Evolutionary conservation across 2,888 invertebrate species (phyloP).

Genomic region (Bruchidius siliquastri): DNA sequence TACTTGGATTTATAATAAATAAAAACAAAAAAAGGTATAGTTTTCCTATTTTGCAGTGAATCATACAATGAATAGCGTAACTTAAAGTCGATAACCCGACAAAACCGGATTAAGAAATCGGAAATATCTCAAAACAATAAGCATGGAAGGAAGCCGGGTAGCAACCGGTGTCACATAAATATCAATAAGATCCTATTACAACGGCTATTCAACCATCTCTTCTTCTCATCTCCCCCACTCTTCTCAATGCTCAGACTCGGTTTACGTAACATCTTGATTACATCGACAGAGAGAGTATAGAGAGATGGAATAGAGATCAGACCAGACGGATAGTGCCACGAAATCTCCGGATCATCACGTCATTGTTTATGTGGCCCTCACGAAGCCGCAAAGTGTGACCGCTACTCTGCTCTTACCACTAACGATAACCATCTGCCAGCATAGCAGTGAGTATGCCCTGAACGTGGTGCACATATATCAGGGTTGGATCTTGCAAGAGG

Average conservation of each 20-base stretch:
- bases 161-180: background rate
- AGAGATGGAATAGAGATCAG: background rate
- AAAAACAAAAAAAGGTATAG: too few relatives aligned
- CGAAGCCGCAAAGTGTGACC: background rate
- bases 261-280: background rate
- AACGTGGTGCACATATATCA: too few relatives aligned
- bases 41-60: too few relatives aligned
- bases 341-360: background rate
- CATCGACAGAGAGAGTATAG: background rate
- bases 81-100: too few relatives aligned
- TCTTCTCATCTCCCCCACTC: background rate
- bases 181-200: background rate
- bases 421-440: background rate
- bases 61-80: too few relatives aligned
- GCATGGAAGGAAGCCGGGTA: background rate
- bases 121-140: background rate
- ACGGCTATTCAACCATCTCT: background rate
- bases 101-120: background rate
- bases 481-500: too few relatives aligned
- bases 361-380: background rate
- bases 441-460: background rate
- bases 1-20: too few relatives aligned
- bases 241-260: background rate
- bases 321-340: background rate
- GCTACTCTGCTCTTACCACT: background rate